Percentiles rank a stretch among this genome's conserved stretches.
phyloP scores from a whole-genome alignment of 2,797 vertebrate species.

The Buphagus erythrorhynchus region DNA sequence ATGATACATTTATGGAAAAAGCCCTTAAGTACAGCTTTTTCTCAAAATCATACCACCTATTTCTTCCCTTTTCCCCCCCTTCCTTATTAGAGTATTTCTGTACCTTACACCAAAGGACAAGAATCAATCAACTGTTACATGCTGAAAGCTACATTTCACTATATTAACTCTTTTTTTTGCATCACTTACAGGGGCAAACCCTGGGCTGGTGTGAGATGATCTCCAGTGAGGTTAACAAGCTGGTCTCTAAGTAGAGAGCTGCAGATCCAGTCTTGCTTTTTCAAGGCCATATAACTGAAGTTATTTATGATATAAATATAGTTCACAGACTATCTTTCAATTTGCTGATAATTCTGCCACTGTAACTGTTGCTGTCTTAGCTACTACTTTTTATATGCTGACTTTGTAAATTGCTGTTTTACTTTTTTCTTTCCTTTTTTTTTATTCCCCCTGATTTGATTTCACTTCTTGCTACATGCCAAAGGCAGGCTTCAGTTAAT shows the following conservation, averaged over 20 bases:
- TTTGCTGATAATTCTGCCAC: neutral
- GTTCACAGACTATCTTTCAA: neutral
- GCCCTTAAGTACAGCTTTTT: neutral
- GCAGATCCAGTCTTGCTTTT: neutral
- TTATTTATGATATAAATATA: neutral
- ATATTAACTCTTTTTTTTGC: neutral
- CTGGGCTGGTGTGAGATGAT: neutral
- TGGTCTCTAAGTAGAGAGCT: neutral
- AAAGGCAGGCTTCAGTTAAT: neutral
- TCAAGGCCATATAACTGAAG: neutral
- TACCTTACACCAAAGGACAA: neutral
- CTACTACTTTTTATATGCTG: neutral
- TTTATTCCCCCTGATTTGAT: rapidly evolving
- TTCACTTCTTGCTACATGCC: neutral
- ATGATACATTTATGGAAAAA: neutral
- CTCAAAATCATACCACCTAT: neutral
- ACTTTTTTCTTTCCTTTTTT: neutral
- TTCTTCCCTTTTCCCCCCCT: neutral
- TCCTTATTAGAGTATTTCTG: neutral
- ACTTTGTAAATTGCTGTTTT: neutral
- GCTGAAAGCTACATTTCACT: neutral
- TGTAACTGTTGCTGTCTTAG: neutral
- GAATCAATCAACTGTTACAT: neutral
- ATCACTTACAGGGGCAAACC: neutral
- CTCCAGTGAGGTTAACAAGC: neutral